Percentiles rank a stretch among this genome's conserved stretches.
These are phyloP conservation scores for Lepilemur septentrionalis DNA, from an alignment of 2,797 vertebrate species.

Conservation along the genomic window DNA sequence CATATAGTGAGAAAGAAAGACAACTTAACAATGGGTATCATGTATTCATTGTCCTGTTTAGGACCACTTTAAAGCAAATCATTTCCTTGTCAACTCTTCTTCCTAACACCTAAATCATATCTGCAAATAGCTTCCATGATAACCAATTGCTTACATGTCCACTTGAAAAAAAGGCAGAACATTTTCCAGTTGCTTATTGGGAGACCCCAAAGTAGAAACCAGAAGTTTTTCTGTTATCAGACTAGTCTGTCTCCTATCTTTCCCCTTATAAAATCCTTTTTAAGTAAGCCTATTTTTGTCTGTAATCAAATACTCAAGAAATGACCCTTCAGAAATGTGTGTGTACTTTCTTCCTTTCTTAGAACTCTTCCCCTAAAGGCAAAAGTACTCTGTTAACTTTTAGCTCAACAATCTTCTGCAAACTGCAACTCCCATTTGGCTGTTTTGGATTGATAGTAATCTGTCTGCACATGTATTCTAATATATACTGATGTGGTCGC, in stretches of 20 bases:
- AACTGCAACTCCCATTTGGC: constrained; percentile 7
- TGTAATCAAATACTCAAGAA: constrained; percentile 64
- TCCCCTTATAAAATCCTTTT: constrained; percentile 47
- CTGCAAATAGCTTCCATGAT: constrained; percentile 71
- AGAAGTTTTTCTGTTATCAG: constrained; percentile 62
- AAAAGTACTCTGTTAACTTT: constrained; percentile 24
- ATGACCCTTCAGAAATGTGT: constrained; percentile 33
- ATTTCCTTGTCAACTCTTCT: constrained; percentile 65
- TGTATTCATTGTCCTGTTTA: constrained; percentile 19
- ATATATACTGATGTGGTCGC: constrained; percentile 61
- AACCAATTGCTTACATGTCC: constrained; percentile 66
- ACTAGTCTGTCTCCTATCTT: constrained; percentile 61
- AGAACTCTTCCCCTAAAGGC: neutral
- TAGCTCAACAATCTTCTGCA: constrained; percentile 17
- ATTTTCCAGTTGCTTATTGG: constrained; percentile 52
- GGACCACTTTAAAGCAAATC: constrained; percentile 68
- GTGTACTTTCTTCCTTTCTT: constrained; percentile 46
- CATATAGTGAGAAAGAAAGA: neutral
- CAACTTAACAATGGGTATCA: neutral
- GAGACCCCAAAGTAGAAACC: constrained; percentile 30
- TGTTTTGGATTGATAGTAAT: constrained; percentile 47
- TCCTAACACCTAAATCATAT: constrained; percentile 65
- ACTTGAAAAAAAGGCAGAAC: constrained; percentile 68
- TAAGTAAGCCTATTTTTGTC: constrained; percentile 62
- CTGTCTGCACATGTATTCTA: constrained; percentile 52